These are phyloP conservation scores for Doryteuthis pealeii DNA, from an alignment of 1,140 invertebrate species.

Conservation along the genomic window DNA sequence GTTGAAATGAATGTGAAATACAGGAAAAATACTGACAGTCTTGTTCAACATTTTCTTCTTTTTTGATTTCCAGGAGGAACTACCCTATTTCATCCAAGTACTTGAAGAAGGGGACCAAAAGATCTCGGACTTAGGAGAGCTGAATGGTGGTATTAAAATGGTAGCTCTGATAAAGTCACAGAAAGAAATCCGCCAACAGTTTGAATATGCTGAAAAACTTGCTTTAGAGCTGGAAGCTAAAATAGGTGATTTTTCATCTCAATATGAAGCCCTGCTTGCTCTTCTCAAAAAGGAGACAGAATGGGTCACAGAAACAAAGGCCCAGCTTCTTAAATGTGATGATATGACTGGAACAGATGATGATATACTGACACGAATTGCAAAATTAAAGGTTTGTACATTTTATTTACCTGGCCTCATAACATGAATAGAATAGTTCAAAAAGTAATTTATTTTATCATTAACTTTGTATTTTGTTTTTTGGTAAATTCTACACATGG, in stretches of 20 bases:
- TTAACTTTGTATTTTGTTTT: no score
- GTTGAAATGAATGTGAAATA: no score
- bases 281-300: constrained; percentile 48
- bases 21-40: no score
- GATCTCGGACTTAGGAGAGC: constrained; percentile 75
- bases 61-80: constrained; percentile 68
- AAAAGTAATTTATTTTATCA: no score
- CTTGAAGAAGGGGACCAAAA: constrained; percentile 77
- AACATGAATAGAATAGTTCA: no score
- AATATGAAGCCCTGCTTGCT: constrained; percentile 43
- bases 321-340: constrained; percentile 86
- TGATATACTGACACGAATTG: constrained; percentile 77
- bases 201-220: constrained; percentile 72
- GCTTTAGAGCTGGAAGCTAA: constrained; percentile 76
- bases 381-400: constrained; percentile 44
- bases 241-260: constrained; percentile 64
- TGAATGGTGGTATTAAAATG: constrained; percentile 75
- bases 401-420: no score
- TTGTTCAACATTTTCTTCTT: neutral
- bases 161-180: constrained; percentile 72
- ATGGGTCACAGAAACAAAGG: constrained; percentile 61
- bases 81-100: constrained; percentile 75
- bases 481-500: no score
- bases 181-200: constrained; percentile 75
- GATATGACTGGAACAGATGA: constrained; percentile 84